A percentile compares a stretch with the other conserved stretches of the same genome.
These are phyloP conservation scores for Ormyrus rosae DNA, from an alignment of 2,888 invertebrate genomes.

Conservation along the genomic window DNA sequence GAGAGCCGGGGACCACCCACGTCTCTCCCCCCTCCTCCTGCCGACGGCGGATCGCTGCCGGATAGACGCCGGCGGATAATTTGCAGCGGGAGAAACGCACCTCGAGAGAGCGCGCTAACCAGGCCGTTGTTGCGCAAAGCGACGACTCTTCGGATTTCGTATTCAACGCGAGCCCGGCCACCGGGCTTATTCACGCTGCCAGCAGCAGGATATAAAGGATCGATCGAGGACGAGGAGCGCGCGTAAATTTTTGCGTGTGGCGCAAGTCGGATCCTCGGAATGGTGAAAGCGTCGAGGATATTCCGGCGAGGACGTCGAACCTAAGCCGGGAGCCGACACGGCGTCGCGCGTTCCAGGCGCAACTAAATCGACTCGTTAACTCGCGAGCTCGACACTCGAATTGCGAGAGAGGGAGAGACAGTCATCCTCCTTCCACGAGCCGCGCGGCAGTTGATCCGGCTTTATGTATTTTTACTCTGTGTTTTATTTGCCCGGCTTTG, in stretches of 20 bases:
- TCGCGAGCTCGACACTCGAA: conserved; percentile 3
- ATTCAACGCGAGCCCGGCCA: no score
- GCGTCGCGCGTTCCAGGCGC: neutral
- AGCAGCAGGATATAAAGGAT: no score
- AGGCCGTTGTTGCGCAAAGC: no score
- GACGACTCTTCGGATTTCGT: no score
- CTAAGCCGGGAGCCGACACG: neutral
- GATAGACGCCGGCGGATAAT: no score
- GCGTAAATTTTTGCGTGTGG: no score
- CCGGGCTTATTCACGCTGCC: no score
- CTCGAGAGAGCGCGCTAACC: neutral
- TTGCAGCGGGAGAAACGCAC: neutral
- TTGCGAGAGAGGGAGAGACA: neutral
- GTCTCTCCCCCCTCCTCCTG: conserved; percentile 49
- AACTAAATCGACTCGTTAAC: conserved; percentile 44
- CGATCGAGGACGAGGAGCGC: no score
- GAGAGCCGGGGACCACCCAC: conserved; percentile 67
- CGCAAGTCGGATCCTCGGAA: no score
- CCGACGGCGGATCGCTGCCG: neutral
- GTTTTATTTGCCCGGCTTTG: conserved; percentile 2
- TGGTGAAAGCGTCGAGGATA: no score
- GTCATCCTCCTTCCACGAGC: no score
- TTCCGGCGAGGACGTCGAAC: conserved; percentile 18
- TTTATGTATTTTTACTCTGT: neutral
- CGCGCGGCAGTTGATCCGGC: no score